Evolutionary conservation across 2,113 vertebrate genomes (phyloP).

Genomic region (Saguinus midas): DNA sequence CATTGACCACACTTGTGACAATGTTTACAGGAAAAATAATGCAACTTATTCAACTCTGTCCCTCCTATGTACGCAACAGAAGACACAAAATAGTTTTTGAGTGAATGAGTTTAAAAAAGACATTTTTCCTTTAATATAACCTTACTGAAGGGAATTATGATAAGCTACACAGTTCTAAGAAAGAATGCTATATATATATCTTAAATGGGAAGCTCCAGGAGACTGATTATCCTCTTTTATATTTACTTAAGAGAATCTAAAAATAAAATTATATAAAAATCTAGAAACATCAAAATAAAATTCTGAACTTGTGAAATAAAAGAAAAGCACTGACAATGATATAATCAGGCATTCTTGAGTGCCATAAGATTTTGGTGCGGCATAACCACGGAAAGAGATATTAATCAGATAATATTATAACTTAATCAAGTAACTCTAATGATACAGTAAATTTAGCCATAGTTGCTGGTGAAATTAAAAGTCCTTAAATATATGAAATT

Average conservation of each 20-base stretch:
- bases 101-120: neutral
- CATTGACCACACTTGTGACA: neutral
- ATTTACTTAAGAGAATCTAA: neutral
- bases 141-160: neutral
- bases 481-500: neutral
- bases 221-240: neutral
- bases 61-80: neutral
- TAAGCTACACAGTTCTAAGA: neutral
- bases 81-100: neutral
- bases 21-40: neutral
- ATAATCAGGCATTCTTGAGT: neutral
- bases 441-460: neutral
- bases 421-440: neutral
- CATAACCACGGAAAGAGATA: neutral
- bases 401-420: neutral
- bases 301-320: neutral
- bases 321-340: neutral
- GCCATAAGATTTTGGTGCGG: neutral
- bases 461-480: neutral
- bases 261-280: neutral
- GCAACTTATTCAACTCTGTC: neutral
- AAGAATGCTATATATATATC: neutral
- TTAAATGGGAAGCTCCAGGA: neutral
- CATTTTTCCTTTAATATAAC: neutral
- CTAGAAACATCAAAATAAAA: neutral